Evolutionary conservation across 1,140 invertebrate species (phyloP).

Genomic region (Sinella curviseta): DNA sequence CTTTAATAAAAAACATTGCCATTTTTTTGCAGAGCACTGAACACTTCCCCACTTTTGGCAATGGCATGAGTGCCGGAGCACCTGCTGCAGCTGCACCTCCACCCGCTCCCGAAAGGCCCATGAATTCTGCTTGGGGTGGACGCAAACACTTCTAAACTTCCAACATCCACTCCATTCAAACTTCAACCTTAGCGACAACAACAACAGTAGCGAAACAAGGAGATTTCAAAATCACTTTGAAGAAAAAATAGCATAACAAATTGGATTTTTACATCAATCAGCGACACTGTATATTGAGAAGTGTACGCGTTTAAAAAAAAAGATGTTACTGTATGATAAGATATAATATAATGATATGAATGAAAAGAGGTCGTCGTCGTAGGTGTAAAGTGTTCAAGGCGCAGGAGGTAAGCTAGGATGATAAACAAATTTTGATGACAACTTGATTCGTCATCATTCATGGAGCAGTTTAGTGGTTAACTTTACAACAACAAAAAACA

Average conservation of each 20-base stretch:
- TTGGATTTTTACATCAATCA: too few relatives aligned
- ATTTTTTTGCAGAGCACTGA: slow-evolving; percentile 57
- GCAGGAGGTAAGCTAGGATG: slow-evolving; percentile 23
- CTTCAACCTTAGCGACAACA: not conserved
- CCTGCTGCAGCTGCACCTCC: slow-evolving; percentile 40
- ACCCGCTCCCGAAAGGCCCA: slow-evolving; percentile 25
- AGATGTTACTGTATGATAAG: not conserved
- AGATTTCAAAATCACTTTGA: not conserved
- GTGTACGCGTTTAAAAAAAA: too few relatives aligned
- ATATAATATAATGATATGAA: not conserved
- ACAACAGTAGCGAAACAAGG: not conserved
- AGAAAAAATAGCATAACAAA: not conserved
- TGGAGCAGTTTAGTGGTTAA: too few relatives aligned
- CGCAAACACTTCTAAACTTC: slow-evolving; percentile 47
- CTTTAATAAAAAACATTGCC: not conserved
- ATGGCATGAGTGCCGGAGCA: slow-evolving; percentile 48
- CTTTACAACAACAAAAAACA: too few relatives aligned
- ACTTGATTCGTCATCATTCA: too few relatives aligned
- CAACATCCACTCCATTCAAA: not conserved
- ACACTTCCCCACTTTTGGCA: slow-evolving; percentile 61
- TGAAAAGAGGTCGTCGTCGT: not conserved
- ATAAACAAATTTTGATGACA: not conserved
- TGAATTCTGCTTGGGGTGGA: slow-evolving; percentile 48
- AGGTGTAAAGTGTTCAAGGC: not conserved
- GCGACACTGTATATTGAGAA: too few relatives aligned